phyloP scores from a whole-genome alignment of 1,140 invertebrate genomes.

The Anastatus disparis region DNA sequence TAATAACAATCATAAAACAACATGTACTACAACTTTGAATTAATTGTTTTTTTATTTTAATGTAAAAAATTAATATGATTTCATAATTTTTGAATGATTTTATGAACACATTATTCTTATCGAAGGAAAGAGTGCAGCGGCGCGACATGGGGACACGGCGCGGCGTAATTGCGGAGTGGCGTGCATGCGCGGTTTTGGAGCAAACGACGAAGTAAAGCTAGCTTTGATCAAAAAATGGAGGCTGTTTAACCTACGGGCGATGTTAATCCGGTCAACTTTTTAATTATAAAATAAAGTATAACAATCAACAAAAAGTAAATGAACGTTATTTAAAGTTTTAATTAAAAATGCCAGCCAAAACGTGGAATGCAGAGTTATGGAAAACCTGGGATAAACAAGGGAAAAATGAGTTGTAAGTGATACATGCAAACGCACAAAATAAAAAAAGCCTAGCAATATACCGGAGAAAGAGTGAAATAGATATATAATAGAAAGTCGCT shows the following conservation, averaged over 20 bases:
- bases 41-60: too few relatives aligned
- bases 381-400: constrained; percentile 76
- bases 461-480: constrained; percentile 27
- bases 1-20: not conserved
- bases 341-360: constrained; percentile 64
- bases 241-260: constrained; percentile 57
- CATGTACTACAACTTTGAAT: not conserved
- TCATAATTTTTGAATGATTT: constrained; percentile 11
- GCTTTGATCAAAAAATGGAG: constrained; percentile 23
- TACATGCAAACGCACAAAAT: constrained; percentile 52
- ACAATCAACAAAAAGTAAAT: not conserved
- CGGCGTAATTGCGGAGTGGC: too few relatives aligned
- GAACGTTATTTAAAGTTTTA: not conserved
- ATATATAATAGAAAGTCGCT: not conserved
- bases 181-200: not conserved
- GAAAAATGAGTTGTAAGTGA: constrained; percentile 75
- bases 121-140: too few relatives aligned
- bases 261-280: constrained; percentile 58
- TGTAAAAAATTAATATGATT: too few relatives aligned
- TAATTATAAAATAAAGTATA: constrained; percentile 27
- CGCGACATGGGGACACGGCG: too few relatives aligned
- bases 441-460: constrained; percentile 40
- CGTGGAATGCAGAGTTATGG: constrained; percentile 70
- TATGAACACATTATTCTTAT: not conserved
- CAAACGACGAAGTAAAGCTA: not conserved